Base-by-base conservation (phyloP, 2,888 invertebrate species). In the Ennomos quercinarius region DNA sequence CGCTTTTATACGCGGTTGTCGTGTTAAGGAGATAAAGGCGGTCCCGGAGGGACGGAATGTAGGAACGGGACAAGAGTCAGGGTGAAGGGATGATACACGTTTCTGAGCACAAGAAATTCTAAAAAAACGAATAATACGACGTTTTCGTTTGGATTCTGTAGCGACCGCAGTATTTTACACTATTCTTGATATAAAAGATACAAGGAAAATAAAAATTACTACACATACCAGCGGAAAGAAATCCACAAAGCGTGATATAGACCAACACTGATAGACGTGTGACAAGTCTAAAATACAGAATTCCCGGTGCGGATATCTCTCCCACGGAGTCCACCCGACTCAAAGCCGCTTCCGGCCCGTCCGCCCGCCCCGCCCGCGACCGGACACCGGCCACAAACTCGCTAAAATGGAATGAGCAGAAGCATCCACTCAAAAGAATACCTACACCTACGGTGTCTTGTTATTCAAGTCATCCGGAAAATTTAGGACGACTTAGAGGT, bases 21-120 rank as follows among this genome's bases (percentile, higher is more conserved):
- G 34, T 57, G 57, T 57, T 49, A 34, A 38, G 39, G 37, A 47
- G 27, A 42, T 38, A 43, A 43, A 39, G 41, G 42, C 37, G 37
- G 50, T 42, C 49, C 43, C 56, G 36, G 12, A 45, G 46, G 51
- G 51, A 42, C 46, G 51, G 57, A 46, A 46, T 46, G 52, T 41
- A 37, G 46, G 43, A 10, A 44, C 13, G 36, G 10, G 13, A 34
- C 43, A 13, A 39, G 37, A 17, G 27, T 40, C 41, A 47, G 11
- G 34, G 17, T 12, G 12, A 46, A 51, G 12, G 43, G 17, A 46
- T 50, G 10, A n/a, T 40, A 44, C 55, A 37, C n/a, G 43, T 38
- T 46, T 51, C 27, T 4, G 9, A n/a, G 44, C 17, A 34, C 45
- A 43, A 37, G 34, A 10, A 49, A 6, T 50, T 27, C 11, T 48